phyloP scores from a whole-genome alignment of 1,140 invertebrate species.

The Sarcophaga bullata region DNA sequence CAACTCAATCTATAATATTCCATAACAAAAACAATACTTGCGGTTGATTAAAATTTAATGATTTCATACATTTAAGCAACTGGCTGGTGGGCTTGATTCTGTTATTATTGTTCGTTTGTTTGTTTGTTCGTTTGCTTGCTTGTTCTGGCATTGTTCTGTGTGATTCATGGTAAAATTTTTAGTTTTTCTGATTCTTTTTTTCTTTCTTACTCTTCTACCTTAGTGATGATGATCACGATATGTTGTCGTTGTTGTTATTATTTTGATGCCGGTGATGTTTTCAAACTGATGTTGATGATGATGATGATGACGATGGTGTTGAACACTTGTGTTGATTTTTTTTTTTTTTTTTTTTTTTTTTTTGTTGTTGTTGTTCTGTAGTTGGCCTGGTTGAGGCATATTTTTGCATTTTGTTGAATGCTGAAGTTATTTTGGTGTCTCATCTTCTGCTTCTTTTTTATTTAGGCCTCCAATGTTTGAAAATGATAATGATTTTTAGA shows the following conservation, averaged over 20 bases:
- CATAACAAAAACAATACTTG: too few species aligned
- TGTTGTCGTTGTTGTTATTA: not conserved
- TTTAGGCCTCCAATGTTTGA: slow-evolving; percentile 2
- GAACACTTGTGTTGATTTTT: slow-evolving; percentile 5
- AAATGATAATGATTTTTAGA: not conserved
- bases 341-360: too few species aligned
- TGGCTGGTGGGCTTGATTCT: too few species aligned
- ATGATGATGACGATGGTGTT: not conserved
- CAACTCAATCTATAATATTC: too few species aligned
- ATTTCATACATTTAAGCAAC: too few species aligned
- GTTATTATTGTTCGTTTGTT: too few species aligned
- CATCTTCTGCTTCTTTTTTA: not conserved
- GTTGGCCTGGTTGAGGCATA: not conserved
- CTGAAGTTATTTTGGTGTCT: not conserved
- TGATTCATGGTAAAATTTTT: too few species aligned
- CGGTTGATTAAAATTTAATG: too few species aligned
- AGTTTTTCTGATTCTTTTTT: not conserved
- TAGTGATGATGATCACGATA: slow-evolving; percentile 1
- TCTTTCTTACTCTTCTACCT: not conserved
- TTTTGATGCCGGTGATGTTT: not conserved
- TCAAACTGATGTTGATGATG: not conserved
- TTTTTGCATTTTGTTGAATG: slow-evolving; percentile 5
- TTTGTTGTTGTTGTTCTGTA: not conserved
- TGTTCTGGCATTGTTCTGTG: too few species aligned
- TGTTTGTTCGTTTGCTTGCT: too few species aligned